Conservation (phyloP, 2,888 invertebrate species). For the Amblyjoppa proteus region DNA sequence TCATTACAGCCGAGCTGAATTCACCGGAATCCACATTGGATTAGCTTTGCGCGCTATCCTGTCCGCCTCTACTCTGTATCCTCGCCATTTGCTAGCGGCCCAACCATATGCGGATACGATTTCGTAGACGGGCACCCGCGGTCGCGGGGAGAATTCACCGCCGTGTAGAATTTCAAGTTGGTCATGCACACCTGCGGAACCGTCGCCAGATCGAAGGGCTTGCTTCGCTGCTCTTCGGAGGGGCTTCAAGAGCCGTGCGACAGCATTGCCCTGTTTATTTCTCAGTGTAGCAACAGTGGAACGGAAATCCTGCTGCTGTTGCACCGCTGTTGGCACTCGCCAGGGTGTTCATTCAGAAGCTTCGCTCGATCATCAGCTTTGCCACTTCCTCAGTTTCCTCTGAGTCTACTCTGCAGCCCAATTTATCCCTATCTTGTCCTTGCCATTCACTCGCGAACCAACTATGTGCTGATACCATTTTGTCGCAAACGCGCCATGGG, state of each 20-base stretch:
- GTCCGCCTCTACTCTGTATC: conserved; percentile 41
- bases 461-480: background rate
- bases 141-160: background rate
- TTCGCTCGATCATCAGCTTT: too few species aligned
- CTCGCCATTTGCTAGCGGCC: background rate
- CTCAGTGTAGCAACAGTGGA: conserved; percentile 7
- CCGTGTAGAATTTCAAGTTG: background rate
- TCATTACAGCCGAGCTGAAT: conserved; percentile 2
- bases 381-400: too few species aligned
- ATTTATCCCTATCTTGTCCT: background rate
- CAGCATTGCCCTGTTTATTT: conserved; percentile 10
- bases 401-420: conserved; percentile 11
- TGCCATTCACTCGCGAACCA: background rate
- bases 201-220: conserved; percentile 26
- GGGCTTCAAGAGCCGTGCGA: conserved; percentile 52
- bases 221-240: background rate
- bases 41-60: conserved; percentile 33
- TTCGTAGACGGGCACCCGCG: background rate
- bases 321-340: too few species aligned
- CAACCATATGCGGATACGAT: background rate
- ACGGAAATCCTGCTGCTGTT: background rate
- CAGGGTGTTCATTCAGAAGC: too few species aligned
- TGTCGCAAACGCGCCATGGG: background rate
- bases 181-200: conserved; percentile 4
- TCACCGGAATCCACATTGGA: conserved; percentile 13